phyloP scores from a whole-genome alignment of 1,140 invertebrate genomes.

The Halictus rubicundus region DNA sequence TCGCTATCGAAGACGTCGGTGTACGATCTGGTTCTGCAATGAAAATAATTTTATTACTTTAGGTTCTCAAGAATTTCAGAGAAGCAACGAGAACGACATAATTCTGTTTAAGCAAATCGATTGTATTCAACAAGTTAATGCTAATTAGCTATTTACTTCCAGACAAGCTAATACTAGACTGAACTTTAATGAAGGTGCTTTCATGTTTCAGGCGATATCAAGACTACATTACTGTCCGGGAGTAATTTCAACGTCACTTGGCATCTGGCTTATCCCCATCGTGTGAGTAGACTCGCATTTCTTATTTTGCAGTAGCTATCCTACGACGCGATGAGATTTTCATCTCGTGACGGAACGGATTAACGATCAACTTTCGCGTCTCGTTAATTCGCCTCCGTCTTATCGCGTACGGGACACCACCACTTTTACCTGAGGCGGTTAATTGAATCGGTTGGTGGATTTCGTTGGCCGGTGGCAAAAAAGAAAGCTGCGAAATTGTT shows the following conservation, averaged over 20 bases:
- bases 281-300: slow-evolving; percentile 84
- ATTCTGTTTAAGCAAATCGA: too few species aligned
- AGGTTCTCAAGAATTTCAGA: too few species aligned
- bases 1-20: too few species aligned
- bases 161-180: too few species aligned
- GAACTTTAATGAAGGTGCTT: slow-evolving; percentile 32
- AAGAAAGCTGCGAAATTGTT: slow-evolving; percentile 24
- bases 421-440: slow-evolving; percentile 8
- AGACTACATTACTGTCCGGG: slow-evolving; percentile 90
- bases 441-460: slow-evolving; percentile 14
- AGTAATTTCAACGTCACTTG: slow-evolving; percentile 94
- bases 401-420: background rate
- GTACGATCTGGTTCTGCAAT: too few species aligned
- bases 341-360: too few species aligned
- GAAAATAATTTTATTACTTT: too few species aligned
- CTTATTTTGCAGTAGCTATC: background rate
- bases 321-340: too few species aligned
- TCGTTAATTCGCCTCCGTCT: background rate
- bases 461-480: background rate
- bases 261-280: slow-evolving; percentile 96
- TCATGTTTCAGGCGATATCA: slow-evolving; percentile 85
- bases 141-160: too few species aligned
- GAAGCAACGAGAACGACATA: too few species aligned
- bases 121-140: too few species aligned
- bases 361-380: background rate